These are phyloP conservation scores for Fragum sueziense DNA, from an alignment of 2,888 invertebrate species.

Conservation along the genomic window DNA sequence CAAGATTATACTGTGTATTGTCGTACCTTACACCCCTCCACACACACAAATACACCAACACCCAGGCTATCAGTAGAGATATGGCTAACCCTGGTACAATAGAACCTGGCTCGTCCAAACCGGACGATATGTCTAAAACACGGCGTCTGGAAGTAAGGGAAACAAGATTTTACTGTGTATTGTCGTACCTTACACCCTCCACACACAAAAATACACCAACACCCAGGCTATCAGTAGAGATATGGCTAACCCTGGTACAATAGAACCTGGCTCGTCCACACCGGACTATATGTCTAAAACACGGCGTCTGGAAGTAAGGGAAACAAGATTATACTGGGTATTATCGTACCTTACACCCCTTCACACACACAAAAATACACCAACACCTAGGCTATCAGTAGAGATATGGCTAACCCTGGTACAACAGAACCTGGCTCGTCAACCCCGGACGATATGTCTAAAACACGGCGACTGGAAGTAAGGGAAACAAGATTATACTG, in stretches of 20 bases:
- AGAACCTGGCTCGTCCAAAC: slow-evolving; percentile 93
- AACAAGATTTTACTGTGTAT: no score
- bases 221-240: slow-evolving; percentile 85
- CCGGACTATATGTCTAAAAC: slow-evolving; percentile 94
- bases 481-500: no score
- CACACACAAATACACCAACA: slow-evolving; percentile 20
- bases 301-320: no score
- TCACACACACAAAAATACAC: no score
- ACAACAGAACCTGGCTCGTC: slow-evolving; percentile 93
- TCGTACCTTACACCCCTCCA: neutral
- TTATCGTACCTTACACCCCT: no score
- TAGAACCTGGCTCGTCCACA: slow-evolving; percentile 92
- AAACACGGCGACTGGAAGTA: no score
- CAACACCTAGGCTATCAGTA: slow-evolving; percentile 79
- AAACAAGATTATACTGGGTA: no score
- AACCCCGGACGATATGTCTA: slow-evolving; percentile 95
- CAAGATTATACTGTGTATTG: no score
- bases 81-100: slow-evolving; percentile 97
- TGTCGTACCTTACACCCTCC: no score
- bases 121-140: slow-evolving; percentile 94
- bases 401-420: slow-evolving; percentile 96
- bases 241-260: slow-evolving; percentile 96
- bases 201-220: slow-evolving; percentile 22
- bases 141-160: no score
- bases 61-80: slow-evolving; percentile 85